phyloP scores from a whole-genome alignment of 2,113 vertebrate genomes.

The Equus quagga region DNA sequence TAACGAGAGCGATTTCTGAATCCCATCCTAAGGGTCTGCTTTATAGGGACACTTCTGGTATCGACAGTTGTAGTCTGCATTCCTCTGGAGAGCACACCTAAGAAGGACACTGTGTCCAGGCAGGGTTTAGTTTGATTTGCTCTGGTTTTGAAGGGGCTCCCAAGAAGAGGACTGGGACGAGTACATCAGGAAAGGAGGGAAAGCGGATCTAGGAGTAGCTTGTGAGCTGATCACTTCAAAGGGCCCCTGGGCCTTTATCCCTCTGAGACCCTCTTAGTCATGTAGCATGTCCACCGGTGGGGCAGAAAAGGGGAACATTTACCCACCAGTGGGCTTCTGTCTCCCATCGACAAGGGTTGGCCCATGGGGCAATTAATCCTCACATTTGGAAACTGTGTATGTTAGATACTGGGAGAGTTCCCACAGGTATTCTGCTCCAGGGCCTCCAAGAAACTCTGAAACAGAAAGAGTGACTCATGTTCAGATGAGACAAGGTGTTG shows the following conservation, averaged over 20 bases:
- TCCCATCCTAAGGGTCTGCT: not conserved
- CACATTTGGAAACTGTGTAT: not conserved
- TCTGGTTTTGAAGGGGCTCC: not conserved
- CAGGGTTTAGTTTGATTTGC: not conserved
- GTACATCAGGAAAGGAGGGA: no score
- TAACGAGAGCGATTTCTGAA: not conserved
- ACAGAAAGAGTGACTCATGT: not conserved
- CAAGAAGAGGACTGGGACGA: not conserved
- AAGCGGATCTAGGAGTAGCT: not conserved
- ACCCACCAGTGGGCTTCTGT: not conserved
- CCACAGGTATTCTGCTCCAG: not conserved
- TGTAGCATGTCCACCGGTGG: no score
- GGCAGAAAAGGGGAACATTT: not conserved
- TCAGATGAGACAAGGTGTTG: not conserved
- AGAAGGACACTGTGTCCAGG: not conserved
- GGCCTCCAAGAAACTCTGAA: not conserved
- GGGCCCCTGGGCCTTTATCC: not conserved
- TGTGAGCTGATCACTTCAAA: not conserved
- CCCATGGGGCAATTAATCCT: not conserved
- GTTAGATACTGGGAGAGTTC: not conserved
- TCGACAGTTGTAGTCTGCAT: fast-evolving
- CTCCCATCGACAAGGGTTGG: not conserved
- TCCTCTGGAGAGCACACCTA: not conserved
- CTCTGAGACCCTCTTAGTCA: not conserved
- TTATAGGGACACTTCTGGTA: not conserved